phyloP scores from a whole-genome alignment of 2,113 vertebrate species.

The Pachyramphus minor region DNA sequence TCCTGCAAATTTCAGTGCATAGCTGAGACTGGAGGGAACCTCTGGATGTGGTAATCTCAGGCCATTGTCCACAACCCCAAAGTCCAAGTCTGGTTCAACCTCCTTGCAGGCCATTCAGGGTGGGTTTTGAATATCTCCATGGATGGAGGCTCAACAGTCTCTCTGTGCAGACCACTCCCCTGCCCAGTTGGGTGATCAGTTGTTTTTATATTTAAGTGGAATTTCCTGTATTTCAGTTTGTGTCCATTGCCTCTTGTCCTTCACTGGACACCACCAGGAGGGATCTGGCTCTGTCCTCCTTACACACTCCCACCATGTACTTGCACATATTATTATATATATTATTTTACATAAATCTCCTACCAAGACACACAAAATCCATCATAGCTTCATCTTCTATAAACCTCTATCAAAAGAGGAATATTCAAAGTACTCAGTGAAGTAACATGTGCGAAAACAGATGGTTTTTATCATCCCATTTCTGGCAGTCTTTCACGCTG shows the following conservation, averaged over 20 bases:
- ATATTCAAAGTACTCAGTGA: neutral
- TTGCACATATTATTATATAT: neutral
- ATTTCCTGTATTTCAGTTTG: neutral
- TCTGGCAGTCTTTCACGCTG: neutral
- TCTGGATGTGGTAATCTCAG: neutral
- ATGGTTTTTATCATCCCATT: slow-evolving; percentile 29
- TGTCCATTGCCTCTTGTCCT: neutral
- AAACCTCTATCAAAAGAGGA: neutral
- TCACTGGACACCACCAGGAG: rapidly evolving
- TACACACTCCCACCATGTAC: neutral
- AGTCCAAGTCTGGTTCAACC: neutral
- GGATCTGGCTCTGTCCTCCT: neutral
- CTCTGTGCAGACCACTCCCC: rapidly evolving
- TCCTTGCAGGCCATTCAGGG: neutral
- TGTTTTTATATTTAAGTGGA: too few species aligned
- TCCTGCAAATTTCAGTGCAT: rapidly evolving
- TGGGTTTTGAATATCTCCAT: rapidly evolving
- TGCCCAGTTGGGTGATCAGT: rapidly evolving
- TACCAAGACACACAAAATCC: neutral
- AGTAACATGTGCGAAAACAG: neutral
- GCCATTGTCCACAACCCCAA: too few species aligned
- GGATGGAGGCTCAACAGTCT: neutral
- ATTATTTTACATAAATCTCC: neutral
- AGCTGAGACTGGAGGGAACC: too few species aligned
- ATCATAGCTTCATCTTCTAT: neutral